These are phyloP conservation scores for Macrophya annulata DNA, from an alignment of 2,888 invertebrate species.

Conservation along the genomic window DNA sequence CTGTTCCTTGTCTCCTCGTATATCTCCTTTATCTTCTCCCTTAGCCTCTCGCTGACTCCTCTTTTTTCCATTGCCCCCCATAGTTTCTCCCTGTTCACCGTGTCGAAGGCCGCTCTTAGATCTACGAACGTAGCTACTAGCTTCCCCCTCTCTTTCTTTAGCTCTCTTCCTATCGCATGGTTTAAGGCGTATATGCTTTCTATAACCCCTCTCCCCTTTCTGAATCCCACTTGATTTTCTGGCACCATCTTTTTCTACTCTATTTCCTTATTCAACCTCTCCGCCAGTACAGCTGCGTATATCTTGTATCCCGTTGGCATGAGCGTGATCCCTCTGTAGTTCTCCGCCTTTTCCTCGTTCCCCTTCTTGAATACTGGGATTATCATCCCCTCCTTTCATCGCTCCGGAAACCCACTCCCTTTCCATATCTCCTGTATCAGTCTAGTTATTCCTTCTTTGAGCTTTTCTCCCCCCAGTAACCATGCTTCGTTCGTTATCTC, in stretches of 20 bases:
- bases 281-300: not conserved
- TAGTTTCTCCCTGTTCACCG: not conserved
- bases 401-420: not conserved
- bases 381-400: not conserved
- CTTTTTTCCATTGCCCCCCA: not conserved
- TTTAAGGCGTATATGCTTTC: constrained; percentile 47
- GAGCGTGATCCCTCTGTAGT: constrained; percentile 14
- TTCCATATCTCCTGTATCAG: not conserved
- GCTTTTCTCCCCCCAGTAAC: not conserved
- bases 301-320: not conserved
- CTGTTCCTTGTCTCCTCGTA: not conserved
- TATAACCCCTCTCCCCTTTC: constrained; percentile 40
- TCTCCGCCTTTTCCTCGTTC: not conserved
- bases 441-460: not conserved
- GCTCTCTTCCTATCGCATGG: not conserved
- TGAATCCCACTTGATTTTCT: constrained; percentile 25
- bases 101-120: constrained; percentile 49
- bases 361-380: not conserved
- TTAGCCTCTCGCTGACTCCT: not conserved
- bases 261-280: not conserved
- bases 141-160: constrained; percentile 23
- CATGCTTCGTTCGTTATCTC: not conserved
- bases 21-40: constrained; percentile 51
- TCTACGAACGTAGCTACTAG: constrained; percentile 56
- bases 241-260: not conserved